Base-by-base conservation (phyloP, 2,113 vertebrate species). In the Osmerus mordax region DNA sequence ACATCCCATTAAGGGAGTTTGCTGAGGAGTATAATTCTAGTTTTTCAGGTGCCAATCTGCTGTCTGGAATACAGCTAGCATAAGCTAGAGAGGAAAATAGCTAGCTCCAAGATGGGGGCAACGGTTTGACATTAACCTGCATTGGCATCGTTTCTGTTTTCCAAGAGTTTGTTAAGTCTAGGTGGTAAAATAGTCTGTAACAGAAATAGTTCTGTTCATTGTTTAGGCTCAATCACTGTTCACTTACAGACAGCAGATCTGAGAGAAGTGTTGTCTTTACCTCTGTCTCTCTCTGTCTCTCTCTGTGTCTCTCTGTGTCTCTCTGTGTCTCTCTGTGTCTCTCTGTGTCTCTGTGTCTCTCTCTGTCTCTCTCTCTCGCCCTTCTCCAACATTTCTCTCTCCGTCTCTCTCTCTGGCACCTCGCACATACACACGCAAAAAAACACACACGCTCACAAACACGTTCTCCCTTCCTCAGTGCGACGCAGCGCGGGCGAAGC, bases 21-120 rank as follows among this genome's bases (percentile, higher is more conserved):
- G 81, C 84, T 73, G 79, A 84, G 78, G 84, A 81, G 81, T 88
- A 75, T 84, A 85, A 86, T 85, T 85, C 86, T 71, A 71, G 72
- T 76, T 75, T 83, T 83, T 83, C 80, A 72, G 77, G 74, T 85
- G 86, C 79, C 87, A 85, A 83, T 87, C 86, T 85, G 61, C 80
- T 76, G 82, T 77, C 84, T 51, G 71, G 74, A 74, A 83, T 53
- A 77, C 77, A 78, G 72, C 67, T 32, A 79, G 68, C 58, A 62
- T 53, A 77, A 76, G 60, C 81, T 62, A 15, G 52, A 61, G 77
- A 59, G 78, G 64, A 76, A 86, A 81, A 84, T 73, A 80, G 72
- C 59, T 77, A 65, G 62, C 75, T 76, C 66, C 23, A 1, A 76
- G 77, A 77, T 83, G 8, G 67, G 62, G 77, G 75, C 74, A 74